These are phyloP conservation scores for Leuctra nigra DNA, from an alignment of 2,888 invertebrate species.

Conservation along the genomic window DNA sequence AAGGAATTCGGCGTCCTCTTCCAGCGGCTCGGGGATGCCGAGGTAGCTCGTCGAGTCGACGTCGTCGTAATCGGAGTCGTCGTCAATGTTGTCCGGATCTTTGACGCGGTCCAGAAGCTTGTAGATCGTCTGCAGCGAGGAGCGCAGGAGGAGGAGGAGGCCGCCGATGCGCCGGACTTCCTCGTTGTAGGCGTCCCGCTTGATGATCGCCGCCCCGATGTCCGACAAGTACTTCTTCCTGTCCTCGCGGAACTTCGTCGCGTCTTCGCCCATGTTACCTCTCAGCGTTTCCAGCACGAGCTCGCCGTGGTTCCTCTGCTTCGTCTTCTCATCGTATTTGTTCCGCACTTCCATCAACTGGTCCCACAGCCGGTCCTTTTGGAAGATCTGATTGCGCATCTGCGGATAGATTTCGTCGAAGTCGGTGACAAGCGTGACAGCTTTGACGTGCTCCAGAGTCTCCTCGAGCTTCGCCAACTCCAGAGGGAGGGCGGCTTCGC, in stretches of 20 bases:
- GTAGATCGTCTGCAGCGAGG: not conserved
- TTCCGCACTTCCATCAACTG: slow-evolving; percentile 43
- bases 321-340: slow-evolving; percentile 45
- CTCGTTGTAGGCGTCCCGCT: not conserved
- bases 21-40: not conserved
- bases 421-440: slow-evolving; percentile 39
- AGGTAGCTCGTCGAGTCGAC: not conserved
- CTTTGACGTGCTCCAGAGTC: slow-evolving; percentile 40
- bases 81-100: not conserved
- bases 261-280: slow-evolving; percentile 42
- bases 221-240: slow-evolving; percentile 14
- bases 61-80: not conserved
- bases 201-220: slow-evolving; percentile 6
- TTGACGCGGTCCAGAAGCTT: not conserved
- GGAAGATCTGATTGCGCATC: slow-evolving; percentile 47
- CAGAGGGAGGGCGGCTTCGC: slow-evolving; percentile 35
- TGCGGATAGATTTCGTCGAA: slow-evolving; percentile 42
- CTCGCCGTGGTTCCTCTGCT: slow-evolving; percentile 47
- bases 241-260: slow-evolving; percentile 27
- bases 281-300: slow-evolving; percentile 46
- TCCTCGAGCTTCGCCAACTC: slow-evolving; percentile 40
- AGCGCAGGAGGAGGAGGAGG: not conserved
- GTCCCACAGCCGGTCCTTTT: slow-evolving; percentile 44
- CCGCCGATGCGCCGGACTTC: slow-evolving; percentile 23
- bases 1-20: not conserved